These are phyloP conservation scores for Brienomyrus longianalis DNA, from an alignment of 2,113 vertebrate genomes.

Conservation along the genomic window DNA sequence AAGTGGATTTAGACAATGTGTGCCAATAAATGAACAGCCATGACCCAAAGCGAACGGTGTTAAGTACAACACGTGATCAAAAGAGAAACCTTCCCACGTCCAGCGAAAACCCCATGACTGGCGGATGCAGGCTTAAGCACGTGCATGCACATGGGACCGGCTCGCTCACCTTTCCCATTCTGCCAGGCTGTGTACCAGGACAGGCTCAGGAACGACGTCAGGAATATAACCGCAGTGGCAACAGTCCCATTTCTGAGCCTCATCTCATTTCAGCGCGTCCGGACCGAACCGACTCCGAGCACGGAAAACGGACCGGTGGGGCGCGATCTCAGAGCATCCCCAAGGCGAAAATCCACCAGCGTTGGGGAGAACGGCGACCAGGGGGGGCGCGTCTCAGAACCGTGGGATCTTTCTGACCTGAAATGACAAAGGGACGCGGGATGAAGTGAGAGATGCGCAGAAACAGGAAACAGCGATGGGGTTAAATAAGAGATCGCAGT, in stretches of 20 bases:
- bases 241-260: conserved; percentile 99
- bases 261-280: conserved; percentile 88
- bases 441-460: not conserved
- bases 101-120: not conserved
- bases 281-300: not conserved
- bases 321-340: conserved; percentile 1
- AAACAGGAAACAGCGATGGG: not conserved
- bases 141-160: not conserved
- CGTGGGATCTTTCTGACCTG: not conserved
- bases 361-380: not conserved
- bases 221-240: conserved; percentile 87
- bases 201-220: conserved; percentile 93
- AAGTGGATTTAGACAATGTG: not conserved
- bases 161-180: conserved; percentile 89
- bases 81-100: not conserved
- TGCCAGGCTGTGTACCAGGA: conserved; percentile 99
- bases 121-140: not conserved
- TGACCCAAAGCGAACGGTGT: not conserved
- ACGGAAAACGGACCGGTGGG: not conserved
- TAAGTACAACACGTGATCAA: not conserved
- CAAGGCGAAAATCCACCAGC: not conserved
- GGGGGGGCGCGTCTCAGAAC: not conserved
- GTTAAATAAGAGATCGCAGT: not conserved
- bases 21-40: not conserved
- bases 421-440: not conserved